Conservation (phyloP, 2,888 invertebrate genomes). For the Notodonta dromedarius region DNA sequence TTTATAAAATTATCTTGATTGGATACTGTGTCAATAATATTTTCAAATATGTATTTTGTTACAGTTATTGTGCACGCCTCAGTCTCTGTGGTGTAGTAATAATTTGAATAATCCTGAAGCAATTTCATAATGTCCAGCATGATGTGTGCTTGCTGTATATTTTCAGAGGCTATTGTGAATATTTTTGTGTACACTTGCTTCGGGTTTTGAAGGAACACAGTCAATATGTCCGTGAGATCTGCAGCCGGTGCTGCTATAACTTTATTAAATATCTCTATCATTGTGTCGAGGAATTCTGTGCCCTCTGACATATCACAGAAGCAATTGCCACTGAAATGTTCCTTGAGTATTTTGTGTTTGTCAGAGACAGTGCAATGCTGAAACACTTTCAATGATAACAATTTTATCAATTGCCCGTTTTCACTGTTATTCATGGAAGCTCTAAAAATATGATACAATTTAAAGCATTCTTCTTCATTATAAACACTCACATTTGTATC, state of each 20-base stretch:
- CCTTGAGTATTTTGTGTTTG: slow-evolving; percentile 57
- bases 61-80: slow-evolving; percentile 62
- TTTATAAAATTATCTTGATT: slow-evolving; percentile 57
- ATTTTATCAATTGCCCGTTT: slow-evolving; percentile 43
- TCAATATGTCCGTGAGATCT: slow-evolving; percentile 59
- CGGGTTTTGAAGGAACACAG: slow-evolving; percentile 70
- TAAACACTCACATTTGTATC: slow-evolving; percentile 49
- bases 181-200: slow-evolving; percentile 59
- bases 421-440: slow-evolving; percentile 42
- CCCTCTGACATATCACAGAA: slow-evolving; percentile 52
- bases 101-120: slow-evolving; percentile 58
- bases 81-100: slow-evolving; percentile 64
- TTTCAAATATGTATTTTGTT: slow-evolving; percentile 50
- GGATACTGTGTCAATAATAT: slow-evolving; percentile 47
- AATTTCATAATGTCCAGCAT: slow-evolving; percentile 65
- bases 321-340: slow-evolving; percentile 54
- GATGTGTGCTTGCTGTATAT: slow-evolving; percentile 57
- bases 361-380: slow-evolving; percentile 47
- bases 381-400: slow-evolving; percentile 57
- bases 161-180: slow-evolving; percentile 63
- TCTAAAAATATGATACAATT: slow-evolving; percentile 51
- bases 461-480: slow-evolving; percentile 51
- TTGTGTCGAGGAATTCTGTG: slow-evolving; percentile 47
- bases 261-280: slow-evolving; percentile 72
- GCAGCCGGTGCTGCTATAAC: slow-evolving; percentile 52